Evolutionary conservation across 2,113 vertebrate genomes (phyloP).

Genomic region (Takifugu flavidus): DNA sequence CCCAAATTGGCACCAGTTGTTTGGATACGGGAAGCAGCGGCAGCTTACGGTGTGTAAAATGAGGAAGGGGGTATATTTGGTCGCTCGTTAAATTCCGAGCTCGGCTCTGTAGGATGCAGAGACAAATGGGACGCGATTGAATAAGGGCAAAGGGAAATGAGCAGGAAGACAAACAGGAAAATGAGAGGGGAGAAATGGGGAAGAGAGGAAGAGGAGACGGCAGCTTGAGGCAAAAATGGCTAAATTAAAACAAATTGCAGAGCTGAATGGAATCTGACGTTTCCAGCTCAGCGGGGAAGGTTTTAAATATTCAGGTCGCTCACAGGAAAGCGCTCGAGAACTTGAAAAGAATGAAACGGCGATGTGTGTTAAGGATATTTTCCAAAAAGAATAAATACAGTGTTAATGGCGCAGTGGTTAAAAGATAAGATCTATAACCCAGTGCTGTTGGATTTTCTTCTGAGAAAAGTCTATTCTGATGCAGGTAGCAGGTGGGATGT

Average conservation of each 20-base stretch:
- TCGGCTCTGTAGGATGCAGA: constrained; percentile 19
- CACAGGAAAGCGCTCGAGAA: neutral
- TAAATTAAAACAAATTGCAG: neutral
- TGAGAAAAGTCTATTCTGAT: too few species aligned
- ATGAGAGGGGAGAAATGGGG: constrained; percentile 7
- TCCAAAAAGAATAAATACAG: too few species aligned
- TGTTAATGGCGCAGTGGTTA: too few species aligned
- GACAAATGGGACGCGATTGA: constrained; percentile 64
- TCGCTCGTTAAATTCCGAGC: constrained; percentile 25
- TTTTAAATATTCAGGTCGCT: neutral
- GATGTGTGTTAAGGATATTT: too few species aligned
- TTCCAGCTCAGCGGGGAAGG: neutral
- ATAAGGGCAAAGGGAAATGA: constrained; percentile 53
- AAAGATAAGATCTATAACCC: too few species aligned
- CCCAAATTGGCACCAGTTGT: constrained; percentile 51
- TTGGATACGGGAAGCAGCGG: constrained; percentile 1
- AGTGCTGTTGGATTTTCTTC: too few species aligned
- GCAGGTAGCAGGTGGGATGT: too few species aligned
- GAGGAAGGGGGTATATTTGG: constrained; percentile 20
- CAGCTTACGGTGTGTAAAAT: constrained; percentile 14
- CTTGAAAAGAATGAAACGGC: neutral
- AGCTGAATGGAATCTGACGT: neutral
- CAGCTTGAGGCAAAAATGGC: neutral
- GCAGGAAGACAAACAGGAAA: constrained; percentile 24
- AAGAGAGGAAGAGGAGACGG: constrained; percentile 13